Conservation (phyloP, 2,797 vertebrate genomes). For the Sternarchorhynchus goeldii region DNA sequence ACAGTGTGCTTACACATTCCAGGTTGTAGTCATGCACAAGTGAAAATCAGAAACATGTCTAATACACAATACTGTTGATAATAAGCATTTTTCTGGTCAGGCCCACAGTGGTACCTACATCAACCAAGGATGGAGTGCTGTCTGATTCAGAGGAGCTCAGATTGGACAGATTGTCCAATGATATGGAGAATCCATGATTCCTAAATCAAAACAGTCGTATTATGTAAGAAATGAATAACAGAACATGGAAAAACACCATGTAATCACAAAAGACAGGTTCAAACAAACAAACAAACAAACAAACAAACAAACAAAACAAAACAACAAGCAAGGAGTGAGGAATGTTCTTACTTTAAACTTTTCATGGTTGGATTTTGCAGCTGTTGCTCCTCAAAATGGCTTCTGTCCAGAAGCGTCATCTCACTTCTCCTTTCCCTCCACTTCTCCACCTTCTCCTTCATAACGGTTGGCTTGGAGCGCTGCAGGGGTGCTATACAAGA, state of each 20-base stretch:
- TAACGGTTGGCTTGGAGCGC: constrained; percentile 70
- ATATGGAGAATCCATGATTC: constrained; percentile 57
- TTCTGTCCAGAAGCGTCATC: constrained; percentile 57
- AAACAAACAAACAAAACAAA: not conserved
- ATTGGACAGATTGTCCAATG: constrained; percentile 77
- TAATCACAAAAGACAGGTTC: not conserved
- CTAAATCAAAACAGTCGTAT: constrained; percentile 20
- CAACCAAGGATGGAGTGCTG: constrained; percentile 65
- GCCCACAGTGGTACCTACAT: constrained; percentile 63
- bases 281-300: not conserved
- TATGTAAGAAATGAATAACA: not conserved
- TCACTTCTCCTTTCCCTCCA: constrained; percentile 83
- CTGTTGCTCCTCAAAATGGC: constrained; percentile 55
- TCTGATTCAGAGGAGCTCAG: constrained; percentile 72
- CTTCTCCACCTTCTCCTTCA: constrained; percentile 79
- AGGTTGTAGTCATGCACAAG: not conserved
- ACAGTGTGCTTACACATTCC: not conserved
- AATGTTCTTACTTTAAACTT: constrained; percentile 60
- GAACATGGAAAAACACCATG: not conserved
- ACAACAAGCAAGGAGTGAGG: not conserved
- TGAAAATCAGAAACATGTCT: not conserved
- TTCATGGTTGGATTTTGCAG: constrained; percentile 19
- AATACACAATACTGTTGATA: no score
- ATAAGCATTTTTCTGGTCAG: no score
- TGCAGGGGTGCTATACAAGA: constrained; percentile 70